Evolutionary conservation across 2,113 vertebrate species (phyloP).

Genomic region (Terrapene triunguis): DNA sequence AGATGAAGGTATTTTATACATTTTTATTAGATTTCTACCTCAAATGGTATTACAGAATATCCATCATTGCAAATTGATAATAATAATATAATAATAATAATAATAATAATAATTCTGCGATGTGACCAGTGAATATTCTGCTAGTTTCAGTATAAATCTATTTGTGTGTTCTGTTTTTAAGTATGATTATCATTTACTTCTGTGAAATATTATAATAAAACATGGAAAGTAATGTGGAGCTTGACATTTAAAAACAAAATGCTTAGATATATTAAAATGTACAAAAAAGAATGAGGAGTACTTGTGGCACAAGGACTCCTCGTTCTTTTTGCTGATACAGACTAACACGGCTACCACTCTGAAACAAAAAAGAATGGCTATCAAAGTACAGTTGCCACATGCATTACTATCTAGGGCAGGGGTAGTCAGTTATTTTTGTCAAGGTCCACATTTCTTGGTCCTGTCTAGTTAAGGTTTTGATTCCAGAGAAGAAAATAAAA

Average conservation of each 20-base stretch:
- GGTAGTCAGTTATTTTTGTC: too few species aligned
- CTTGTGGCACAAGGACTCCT: too few species aligned
- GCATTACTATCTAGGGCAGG: not conserved
- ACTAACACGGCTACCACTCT: too few species aligned
- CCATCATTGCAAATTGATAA: not conserved
- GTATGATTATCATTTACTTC: not conserved
- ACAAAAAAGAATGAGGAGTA: not conserved
- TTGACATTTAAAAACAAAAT: not conserved
- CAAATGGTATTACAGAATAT: not conserved
- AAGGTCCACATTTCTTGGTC: too few species aligned
- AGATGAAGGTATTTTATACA: not conserved
- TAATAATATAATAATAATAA: too few species aligned
- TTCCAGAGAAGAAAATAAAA: too few species aligned
- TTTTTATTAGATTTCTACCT: not conserved
- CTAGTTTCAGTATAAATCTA: not conserved
- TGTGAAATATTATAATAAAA: not conserved
- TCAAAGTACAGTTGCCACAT: not conserved
- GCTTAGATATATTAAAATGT: not conserved
- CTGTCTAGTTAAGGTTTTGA: too few species aligned
- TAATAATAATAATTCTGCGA: not conserved
- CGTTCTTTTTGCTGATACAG: too few species aligned
- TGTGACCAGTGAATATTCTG: accelerated
- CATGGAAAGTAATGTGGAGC: not conserved
- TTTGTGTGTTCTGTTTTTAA: not conserved
- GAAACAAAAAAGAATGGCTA: not conserved